Evolutionary conservation across 2,888 invertebrate genomes (phyloP).

Genomic region (Oeneis ivallda): DNA sequence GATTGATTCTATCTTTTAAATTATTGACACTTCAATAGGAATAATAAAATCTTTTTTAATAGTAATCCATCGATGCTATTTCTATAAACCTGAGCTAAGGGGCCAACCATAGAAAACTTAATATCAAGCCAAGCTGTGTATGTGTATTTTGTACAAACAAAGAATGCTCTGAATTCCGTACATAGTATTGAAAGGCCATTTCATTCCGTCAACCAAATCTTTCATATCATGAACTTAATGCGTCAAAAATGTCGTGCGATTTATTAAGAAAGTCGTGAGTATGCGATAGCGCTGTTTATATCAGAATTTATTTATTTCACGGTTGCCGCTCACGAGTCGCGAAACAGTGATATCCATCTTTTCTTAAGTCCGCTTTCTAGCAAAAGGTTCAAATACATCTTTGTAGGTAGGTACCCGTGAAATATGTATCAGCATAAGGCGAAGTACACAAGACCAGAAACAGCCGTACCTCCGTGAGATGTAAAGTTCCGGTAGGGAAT

Average conservation of each 20-base stretch:
- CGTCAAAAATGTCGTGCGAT: not conserved
- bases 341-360: slow-evolving; percentile 50
- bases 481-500: not conserved
- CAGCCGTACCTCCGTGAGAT: not conserved
- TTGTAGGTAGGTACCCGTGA: slow-evolving; percentile 18
- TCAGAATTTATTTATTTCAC: slow-evolving; percentile 59
- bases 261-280: not conserved
- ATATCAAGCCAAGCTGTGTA: too few relatives aligned
- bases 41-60: too few relatives aligned
- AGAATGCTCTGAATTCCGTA: too few relatives aligned
- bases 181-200: too few relatives aligned
- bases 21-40: too few relatives aligned
- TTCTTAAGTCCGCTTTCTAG: slow-evolving; percentile 39
- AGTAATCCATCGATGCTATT: too few relatives aligned
- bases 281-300: not conserved
- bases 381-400: slow-evolving; percentile 24
- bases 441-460: not conserved
- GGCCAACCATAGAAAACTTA: too few relatives aligned
- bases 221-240: not conserved
- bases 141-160: too few relatives aligned
- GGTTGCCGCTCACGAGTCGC: slow-evolving; percentile 54
- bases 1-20: too few relatives aligned
- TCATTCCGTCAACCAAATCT: too few relatives aligned
- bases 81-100: too few relatives aligned
- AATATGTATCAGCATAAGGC: slow-evolving; percentile 24